These are phyloP conservation scores for Chalcosyrphus nemorum DNA, from an alignment of 2,888 invertebrate species.

Conservation along the genomic window DNA sequence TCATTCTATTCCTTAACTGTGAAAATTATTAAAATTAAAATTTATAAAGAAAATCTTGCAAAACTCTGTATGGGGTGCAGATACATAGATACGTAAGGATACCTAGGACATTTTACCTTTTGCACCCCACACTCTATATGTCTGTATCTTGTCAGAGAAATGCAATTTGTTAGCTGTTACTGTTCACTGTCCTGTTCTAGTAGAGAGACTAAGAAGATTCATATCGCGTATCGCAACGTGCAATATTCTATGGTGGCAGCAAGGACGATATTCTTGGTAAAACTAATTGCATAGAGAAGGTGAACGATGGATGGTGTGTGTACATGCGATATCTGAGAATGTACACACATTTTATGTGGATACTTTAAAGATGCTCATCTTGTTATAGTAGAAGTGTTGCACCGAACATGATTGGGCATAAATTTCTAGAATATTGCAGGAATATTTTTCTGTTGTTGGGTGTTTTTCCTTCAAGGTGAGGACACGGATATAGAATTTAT, in stretches of 20 bases:
- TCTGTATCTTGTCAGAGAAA: constrained; percentile 7
- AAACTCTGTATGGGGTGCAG: background rate
- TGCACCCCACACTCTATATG: background rate
- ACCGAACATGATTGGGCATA: constrained; percentile 66
- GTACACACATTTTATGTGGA: constrained; percentile 1
- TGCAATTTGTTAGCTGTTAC: constrained; percentile 57
- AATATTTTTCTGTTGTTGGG: background rate
- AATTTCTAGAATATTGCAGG: constrained; percentile 45
- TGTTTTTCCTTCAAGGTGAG: background rate
- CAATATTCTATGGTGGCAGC: constrained; percentile 5
- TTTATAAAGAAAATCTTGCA: constrained; percentile 59
- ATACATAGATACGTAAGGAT: background rate
- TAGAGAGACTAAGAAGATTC: constrained; percentile 24
- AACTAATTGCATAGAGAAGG: constrained; percentile 54
- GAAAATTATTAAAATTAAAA: constrained; percentile 65
- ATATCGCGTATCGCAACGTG: constrained; percentile 50
- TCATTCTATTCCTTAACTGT: constrained; percentile 32
- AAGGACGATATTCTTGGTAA: constrained; percentile 23
- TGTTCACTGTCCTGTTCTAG: constrained; percentile 31
- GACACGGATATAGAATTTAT: background rate
- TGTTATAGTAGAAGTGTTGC: constrained; percentile 52
- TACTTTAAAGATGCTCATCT: constrained; percentile 45
- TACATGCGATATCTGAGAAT: constrained; percentile 39
- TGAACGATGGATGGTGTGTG: constrained; percentile 50
- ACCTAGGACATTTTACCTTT: background rate